Percentiles rank a stretch among this genome's conserved stretches.
phyloP scores from a whole-genome alignment of 1,140 invertebrate genomes.

The Andrena cerasifolii region DNA sequence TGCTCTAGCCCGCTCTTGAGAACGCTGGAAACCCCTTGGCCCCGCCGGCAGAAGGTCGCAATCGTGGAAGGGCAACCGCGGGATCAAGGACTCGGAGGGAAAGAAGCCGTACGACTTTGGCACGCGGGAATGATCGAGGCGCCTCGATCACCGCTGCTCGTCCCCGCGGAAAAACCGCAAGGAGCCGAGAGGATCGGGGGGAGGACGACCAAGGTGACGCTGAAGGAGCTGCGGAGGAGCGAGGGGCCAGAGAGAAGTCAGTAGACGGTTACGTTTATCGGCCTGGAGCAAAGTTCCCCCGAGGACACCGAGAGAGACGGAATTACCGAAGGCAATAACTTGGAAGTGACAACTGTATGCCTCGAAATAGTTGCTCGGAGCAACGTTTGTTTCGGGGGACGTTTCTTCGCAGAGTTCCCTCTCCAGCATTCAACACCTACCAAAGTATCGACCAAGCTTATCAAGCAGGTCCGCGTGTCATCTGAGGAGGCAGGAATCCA shows the following conservation, averaged over 20 bases:
- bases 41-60: neutral
- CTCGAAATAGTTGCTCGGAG: no score
- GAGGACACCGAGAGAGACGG: neutral
- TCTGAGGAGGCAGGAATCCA: no score
- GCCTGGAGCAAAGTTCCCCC: neutral
- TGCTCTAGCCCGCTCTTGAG: neutral
- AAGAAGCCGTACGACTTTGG: constrained; percentile 3
- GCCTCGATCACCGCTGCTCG: neutral
- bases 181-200: neutral
- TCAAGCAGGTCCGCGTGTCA: no score
- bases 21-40: neutral
- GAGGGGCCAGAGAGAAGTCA: no score
- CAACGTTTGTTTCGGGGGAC: no score
- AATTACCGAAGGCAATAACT: neutral
- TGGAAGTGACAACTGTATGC: no score
- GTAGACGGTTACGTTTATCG: neutral
- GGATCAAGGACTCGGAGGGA: constrained; percentile 12
- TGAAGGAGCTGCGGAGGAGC: no score
- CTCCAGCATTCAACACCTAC: no score
- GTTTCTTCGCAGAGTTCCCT: no score
- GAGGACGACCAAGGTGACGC: neutral
- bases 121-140: neutral
- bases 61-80: no score
- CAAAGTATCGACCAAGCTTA: no score
- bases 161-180: constrained; percentile 6